Evolutionary conservation across 2,888 invertebrate species (phyloP).

Genomic region (Blera fallax): DNA sequence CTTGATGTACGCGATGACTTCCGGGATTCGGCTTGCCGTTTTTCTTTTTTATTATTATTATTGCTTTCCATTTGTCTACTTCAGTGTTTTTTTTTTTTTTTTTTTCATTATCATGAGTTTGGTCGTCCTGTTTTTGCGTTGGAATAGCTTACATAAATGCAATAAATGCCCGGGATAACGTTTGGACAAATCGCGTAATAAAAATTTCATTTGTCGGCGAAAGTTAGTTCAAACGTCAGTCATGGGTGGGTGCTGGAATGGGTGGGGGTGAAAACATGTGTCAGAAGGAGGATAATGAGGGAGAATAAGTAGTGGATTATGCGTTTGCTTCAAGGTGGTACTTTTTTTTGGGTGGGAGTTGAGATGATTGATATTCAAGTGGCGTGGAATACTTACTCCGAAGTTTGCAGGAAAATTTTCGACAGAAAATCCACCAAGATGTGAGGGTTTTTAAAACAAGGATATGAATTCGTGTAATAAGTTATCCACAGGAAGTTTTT

Average conservation of each 20-base stretch:
- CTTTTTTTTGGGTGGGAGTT: background rate
- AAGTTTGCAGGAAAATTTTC: background rate
- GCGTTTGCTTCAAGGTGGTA: background rate
- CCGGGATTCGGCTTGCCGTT: constrained; percentile 28
- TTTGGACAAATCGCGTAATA: constrained; percentile 69
- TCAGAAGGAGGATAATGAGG: constrained; percentile 27
- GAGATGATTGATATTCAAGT: constrained; percentile 13
- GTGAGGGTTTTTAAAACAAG: no score
- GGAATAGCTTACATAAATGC: constrained; percentile 51
- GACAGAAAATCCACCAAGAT: no score
- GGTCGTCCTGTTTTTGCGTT: constrained; percentile 1
- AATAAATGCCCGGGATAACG: constrained; percentile 64
- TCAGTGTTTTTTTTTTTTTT: constrained; percentile 34
- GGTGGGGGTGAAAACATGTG: constrained; percentile 3
- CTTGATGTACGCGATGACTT: constrained; percentile 49
- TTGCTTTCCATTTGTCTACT: constrained; percentile 71
- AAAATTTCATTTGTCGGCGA: constrained; percentile 69
- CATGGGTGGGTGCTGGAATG: background rate
- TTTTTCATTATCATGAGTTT: constrained; percentile 59
- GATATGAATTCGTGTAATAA: no score
- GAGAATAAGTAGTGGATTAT: constrained; percentile 17
- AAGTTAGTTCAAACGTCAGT: constrained; percentile 60
- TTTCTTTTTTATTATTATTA: constrained; percentile 53
- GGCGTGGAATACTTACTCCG: background rate
- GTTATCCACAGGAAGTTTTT: no score